Base-by-base conservation (phyloP, 2,797 vertebrate genomes). In the Apodemus agrarius region DNA sequence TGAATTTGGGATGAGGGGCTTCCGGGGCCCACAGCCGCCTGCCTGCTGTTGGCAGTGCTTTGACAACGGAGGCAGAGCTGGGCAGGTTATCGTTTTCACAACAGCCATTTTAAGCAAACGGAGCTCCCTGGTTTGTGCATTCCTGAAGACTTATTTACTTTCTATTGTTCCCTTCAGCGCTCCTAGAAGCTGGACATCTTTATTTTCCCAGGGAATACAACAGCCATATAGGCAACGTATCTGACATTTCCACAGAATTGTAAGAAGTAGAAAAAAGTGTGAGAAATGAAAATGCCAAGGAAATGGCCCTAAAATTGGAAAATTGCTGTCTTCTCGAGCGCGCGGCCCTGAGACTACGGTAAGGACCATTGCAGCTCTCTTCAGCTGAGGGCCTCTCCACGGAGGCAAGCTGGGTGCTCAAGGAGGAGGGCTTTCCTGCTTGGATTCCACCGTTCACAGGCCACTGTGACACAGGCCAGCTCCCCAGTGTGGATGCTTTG, bases 301-400 rank as follows among this genome's bases (percentile, higher is more conserved):
- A 91, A 61, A 91, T n/a, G 14, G 21, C n/a, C 81, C 81, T 74
- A 34, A 86, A 34, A 65, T 31, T 69, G 65, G 72, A 75, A 90
- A 57, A 57, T 9, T 11, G n/a, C 65, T 46, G 16, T 82, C 49
- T 69, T 82, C 67, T 67, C 22, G 82, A 76, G 54, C 14, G 0
- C 14, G 46, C 1, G 46, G 57, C 57, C 17, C 4, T 8, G 3
- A 29, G 19, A 80, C 21, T 37, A 16, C 0, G 1, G 9, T 43
- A 21, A 57, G 65, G 69, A 46, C 57, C 54, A 52, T 76, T 61
- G 40, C 74, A 13, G 19, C 74, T 40, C 31, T 40, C 49, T 52
- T 61, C 24, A 26, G 9, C 6, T n/a, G 46, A 76, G 59, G 83
- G 6, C 34, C 16, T 52, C 49, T 43, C 12, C 3, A 2, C 10